Evolutionary conservation across 2,113 vertebrate species (phyloP).

Genomic region (Labeo rohita): DNA sequence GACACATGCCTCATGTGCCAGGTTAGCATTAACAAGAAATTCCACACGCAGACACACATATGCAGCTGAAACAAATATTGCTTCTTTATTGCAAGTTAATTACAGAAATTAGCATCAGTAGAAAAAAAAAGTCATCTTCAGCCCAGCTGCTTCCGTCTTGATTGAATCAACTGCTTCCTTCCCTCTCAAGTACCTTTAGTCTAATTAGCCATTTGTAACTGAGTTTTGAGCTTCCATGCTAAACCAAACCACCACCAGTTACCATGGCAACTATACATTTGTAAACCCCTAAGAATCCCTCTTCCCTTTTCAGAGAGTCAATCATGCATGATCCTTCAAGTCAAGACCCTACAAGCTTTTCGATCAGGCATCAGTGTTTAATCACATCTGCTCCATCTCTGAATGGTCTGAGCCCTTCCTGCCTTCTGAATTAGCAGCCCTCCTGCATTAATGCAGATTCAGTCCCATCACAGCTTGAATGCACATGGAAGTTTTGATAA

Average conservation of each 20-base stretch:
- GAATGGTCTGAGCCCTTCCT: conserved; percentile 18
- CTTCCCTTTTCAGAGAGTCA: conserved; percentile 41
- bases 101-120: conserved; percentile 64
- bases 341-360: conserved; percentile 32
- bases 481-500: background rate
- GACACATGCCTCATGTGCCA: background rate
- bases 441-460: conserved; percentile 15
- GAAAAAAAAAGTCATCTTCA: conserved; percentile 46
- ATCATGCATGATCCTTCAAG: conserved; percentile 56
- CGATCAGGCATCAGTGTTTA: conserved; percentile 22
- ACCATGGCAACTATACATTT: conserved; percentile 72
- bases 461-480: background rate
- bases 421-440: background rate
- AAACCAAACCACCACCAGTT: conserved; percentile 59
- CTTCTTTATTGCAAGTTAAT: conserved; percentile 69
- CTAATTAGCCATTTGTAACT: conserved; percentile 77
- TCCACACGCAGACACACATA: background rate
- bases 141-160: conserved; percentile 74
- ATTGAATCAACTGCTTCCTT: conserved; percentile 70
- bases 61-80: conserved; percentile 65
- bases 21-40: background rate
- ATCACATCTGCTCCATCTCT: conserved; percentile 40
- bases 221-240: conserved; percentile 63
- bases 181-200: conserved; percentile 72
- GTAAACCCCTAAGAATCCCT: conserved; percentile 49